Percentiles rank a stretch among this genome's conserved stretches.
Conservation (phyloP, 2,113 vertebrate species). For the Equus quagga region DNA sequence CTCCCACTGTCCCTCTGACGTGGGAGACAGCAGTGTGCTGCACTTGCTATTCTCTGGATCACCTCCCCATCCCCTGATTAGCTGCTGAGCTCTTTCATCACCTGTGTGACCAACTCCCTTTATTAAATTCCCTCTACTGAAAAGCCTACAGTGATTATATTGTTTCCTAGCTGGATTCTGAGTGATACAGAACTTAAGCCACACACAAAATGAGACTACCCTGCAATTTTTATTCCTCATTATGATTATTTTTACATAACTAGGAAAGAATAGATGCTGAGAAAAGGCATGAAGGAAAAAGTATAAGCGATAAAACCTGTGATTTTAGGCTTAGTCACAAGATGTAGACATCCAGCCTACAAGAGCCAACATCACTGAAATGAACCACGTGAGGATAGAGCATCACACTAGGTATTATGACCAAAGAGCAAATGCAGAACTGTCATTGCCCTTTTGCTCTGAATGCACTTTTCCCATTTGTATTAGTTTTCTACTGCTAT, state of each 20-base stretch:
- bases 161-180: background rate
- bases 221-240: background rate
- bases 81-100: background rate
- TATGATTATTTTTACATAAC: conserved; percentile 21
- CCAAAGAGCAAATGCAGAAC: background rate
- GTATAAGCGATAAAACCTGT: background rate
- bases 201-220: background rate
- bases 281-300: background rate
- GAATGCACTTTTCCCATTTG: background rate
- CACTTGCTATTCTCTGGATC: background rate
- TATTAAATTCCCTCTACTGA: background rate
- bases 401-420: background rate
- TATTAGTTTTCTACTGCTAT: background rate
- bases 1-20: background rate
- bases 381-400: background rate
- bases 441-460: background rate
- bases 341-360: background rate
- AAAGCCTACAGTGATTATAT: background rate
- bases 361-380: background rate
- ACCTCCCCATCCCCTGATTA: background rate
- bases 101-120: background rate
- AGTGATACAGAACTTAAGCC: background rate
- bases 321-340: background rate
- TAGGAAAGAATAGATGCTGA: background rate
- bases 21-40: background rate